A percentile compares a stretch with the other conserved stretches of the same genome.
Evolutionary conservation across 2,888 invertebrate species (phyloP).

Genomic region (Ornithoptera priamus): DNA sequence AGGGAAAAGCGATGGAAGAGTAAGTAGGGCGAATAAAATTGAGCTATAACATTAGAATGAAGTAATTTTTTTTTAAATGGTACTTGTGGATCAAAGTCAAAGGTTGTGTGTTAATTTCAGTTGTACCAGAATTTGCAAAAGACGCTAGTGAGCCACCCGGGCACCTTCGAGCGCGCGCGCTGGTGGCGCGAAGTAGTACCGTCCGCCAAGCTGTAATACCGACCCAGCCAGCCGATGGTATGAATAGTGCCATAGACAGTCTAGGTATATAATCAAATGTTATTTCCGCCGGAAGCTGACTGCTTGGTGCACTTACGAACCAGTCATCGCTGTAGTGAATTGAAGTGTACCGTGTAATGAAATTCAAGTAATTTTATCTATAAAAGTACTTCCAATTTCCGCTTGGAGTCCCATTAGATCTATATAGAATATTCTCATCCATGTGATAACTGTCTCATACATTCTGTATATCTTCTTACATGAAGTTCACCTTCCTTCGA

Average conservation of each 20-base stretch:
- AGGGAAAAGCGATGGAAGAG: conserved; percentile 91
- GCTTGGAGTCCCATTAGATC: too few relatives aligned
- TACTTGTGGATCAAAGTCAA: not conserved
- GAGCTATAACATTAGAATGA: too few relatives aligned
- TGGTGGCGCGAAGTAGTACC: conserved; percentile 83
- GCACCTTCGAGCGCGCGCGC: conserved; percentile 84
- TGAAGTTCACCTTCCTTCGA: not conserved
- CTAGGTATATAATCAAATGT: not conserved
- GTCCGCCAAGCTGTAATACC: conserved; percentile 56
- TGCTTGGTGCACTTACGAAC: not conserved
- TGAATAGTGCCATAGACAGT: not conserved
- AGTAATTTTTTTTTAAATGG: too few relatives aligned
- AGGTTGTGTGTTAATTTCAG: conserved; percentile 53
- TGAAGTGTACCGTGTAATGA: too few relatives aligned
- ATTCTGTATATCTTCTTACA: not conserved
- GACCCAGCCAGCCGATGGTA: not conserved
- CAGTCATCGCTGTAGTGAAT: not conserved
- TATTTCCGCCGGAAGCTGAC: not conserved
- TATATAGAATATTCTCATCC: too few relatives aligned
- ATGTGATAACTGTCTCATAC: not conserved
- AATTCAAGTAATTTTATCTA: too few relatives aligned
- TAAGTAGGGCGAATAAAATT: conserved; percentile 48
- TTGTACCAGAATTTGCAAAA: conserved; percentile 87
- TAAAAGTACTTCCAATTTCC: too few relatives aligned
- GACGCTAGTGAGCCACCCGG: conserved; percentile 84